A percentile compares a stretch with the other conserved stretches of the same genome.
Evolutionary conservation across 2,888 invertebrate genomes (phyloP).

Genomic region (Troglohyphantes excavatus): DNA sequence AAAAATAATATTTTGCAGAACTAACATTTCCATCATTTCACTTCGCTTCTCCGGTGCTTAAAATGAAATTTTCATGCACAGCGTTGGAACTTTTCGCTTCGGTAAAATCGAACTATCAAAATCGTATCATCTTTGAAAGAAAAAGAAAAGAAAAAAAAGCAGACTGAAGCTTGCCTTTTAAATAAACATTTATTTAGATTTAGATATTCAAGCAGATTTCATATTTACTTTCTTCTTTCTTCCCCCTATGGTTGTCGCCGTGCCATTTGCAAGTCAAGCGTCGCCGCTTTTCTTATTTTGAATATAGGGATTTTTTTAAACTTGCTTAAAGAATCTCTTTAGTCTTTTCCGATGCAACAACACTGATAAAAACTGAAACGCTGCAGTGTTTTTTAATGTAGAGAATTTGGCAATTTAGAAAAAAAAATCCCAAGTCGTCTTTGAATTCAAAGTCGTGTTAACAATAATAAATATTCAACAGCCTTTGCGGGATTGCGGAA

Average conservation of each 20-base stretch:
- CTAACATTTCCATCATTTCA: constrained; percentile 17
- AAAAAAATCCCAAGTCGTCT: neutral
- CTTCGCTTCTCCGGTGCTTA: constrained; percentile 40
- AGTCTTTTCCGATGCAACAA: neutral
- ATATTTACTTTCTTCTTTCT: constrained; percentile 37
- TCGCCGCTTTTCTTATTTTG: neutral
- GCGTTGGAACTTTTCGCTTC: neutral
- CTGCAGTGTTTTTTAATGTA: neutral
- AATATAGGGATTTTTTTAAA: constrained; percentile 1
- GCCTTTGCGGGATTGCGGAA: neutral
- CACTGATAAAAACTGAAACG: neutral
- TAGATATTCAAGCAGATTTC: constrained; percentile 60
- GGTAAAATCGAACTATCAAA: constrained; percentile 72
- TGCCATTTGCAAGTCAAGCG: constrained; percentile 57
- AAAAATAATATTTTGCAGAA: neutral
- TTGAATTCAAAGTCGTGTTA: neutral
- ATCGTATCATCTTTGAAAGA: constrained; percentile 50
- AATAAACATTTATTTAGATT: constrained; percentile 76
- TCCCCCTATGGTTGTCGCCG: neutral
- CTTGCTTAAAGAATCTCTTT: neutral
- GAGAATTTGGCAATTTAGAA: neutral
- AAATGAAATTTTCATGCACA: constrained; percentile 71
- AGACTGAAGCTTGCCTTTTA: constrained; percentile 45
- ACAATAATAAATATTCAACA: neutral
- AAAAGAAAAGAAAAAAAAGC: neutral